These are phyloP conservation scores for Habroteleia sp. DNA, from an alignment of 2,888 invertebrate genomes.

Conservation along the genomic window DNA sequence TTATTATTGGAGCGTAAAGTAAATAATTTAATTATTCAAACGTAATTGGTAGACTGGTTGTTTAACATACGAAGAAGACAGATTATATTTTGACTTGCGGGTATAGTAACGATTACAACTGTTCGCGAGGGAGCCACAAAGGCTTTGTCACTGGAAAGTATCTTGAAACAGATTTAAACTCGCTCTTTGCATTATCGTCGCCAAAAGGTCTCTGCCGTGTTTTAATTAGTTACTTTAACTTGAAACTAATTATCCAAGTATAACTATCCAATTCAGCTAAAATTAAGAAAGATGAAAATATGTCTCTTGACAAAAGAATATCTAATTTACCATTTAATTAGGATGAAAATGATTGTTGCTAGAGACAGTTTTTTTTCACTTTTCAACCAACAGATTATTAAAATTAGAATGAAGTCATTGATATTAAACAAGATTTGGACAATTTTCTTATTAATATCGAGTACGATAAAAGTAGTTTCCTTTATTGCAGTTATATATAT, in stretches of 20 bases:
- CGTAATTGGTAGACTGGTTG: conserved; percentile 72
- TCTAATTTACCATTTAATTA: conserved; percentile 41
- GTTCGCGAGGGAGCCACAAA: conserved; percentile 80
- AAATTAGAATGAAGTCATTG: too few species aligned
- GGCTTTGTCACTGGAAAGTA: conserved; percentile 78
- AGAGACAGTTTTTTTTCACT: too few species aligned
- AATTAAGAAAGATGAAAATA: conserved; percentile 50
- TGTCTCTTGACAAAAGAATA: conserved; percentile 48
- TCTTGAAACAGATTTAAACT: conserved; percentile 81
- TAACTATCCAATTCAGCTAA: conserved; percentile 50
- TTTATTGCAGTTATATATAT: too few species aligned
- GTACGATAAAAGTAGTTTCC: too few species aligned
- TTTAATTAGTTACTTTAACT: conserved; percentile 77
- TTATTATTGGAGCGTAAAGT: too few species aligned
- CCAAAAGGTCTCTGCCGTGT: conserved; percentile 76
- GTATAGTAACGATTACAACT: conserved; percentile 77
- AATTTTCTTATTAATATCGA: too few species aligned
- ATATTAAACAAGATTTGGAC: too few species aligned
- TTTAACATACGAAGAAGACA: conserved; percentile 73
- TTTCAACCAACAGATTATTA: too few species aligned
- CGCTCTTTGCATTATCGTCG: conserved; percentile 75
- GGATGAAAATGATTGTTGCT: conserved; percentile 9
- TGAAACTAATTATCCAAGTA: conserved; percentile 60
- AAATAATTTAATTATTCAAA: conserved; percentile 37
- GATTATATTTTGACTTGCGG: conserved; percentile 79